Evolutionary conservation across 2,797 vertebrate species (phyloP).

Genomic region (Pangasius mekongensis): DNA sequence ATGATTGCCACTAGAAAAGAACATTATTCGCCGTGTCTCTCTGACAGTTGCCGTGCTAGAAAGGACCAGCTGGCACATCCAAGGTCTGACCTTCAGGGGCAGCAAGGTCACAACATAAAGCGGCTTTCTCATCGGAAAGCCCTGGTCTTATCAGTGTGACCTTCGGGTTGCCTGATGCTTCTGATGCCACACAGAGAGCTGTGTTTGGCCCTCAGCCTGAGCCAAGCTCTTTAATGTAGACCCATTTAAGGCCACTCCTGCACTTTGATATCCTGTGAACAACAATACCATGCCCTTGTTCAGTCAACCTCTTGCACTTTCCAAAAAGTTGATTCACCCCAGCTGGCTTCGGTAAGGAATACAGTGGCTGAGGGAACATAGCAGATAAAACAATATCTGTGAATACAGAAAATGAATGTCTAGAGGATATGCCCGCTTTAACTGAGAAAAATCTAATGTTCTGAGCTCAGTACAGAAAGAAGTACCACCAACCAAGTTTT

Average conservation of each 20-base stretch:
- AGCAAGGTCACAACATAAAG: conserved; percentile 74
- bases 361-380: not conserved
- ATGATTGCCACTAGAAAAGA: conserved; percentile 6
- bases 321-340: conserved; percentile 3
- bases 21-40: not conserved
- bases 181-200: conserved; percentile 68
- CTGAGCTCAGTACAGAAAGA: not conserved
- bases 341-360: conserved; percentile 2
- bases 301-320: conserved; percentile 25
- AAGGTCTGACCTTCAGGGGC: conserved; percentile 70
- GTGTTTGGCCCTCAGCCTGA: conserved; percentile 45
- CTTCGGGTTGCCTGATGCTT: conserved; percentile 75
- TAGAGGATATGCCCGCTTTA: not conserved
- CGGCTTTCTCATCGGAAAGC: conserved; percentile 71
- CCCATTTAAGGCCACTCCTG: conserved; percentile 32
- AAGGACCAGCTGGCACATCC: conserved; percentile 56
- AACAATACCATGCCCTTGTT: conserved; percentile 45
- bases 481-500: not conserved
- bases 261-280: conserved; percentile 34
- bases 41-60: conserved; percentile 5
- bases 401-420: not conserved
- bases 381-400: not conserved
- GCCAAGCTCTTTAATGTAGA: conserved; percentile 42
- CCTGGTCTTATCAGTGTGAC: conserved; percentile 78
- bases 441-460: not conserved